Evolutionary conservation across 2,888 invertebrate species (phyloP).

Genomic region (Isotomurus palustris): DNA sequence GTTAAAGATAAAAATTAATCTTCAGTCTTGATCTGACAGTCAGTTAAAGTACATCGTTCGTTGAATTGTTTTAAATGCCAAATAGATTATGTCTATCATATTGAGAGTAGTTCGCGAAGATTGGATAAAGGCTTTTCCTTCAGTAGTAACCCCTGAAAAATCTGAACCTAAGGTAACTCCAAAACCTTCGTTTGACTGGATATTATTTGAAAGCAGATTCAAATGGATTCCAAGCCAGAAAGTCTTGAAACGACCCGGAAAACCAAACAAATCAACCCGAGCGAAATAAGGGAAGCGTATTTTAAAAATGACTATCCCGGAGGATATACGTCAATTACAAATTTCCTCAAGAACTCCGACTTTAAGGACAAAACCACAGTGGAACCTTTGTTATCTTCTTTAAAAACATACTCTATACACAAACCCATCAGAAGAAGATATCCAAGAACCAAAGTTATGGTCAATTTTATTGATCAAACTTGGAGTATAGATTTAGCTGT

Average conservation of each 20-base stretch:
- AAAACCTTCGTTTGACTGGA: neutral
- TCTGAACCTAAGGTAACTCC: neutral
- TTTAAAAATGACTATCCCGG: neutral
- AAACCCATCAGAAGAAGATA: neutral
- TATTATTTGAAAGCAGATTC: neutral
- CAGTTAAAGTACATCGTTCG: no score
- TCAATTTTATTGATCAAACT: neutral
- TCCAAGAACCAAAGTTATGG: neutral
- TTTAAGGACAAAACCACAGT: slow-evolving; percentile 3
- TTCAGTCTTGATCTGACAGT: no score
- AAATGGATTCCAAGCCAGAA: no score
- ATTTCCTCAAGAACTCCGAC: slow-evolving; percentile 2
- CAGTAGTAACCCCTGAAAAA: neutral
- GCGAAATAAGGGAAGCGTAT: neutral
- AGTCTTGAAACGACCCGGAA: no score
- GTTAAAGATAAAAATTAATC: no score
- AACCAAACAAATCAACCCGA: neutral
- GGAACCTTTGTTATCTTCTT: neutral
- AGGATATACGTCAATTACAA: neutral
- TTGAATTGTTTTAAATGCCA: no score
- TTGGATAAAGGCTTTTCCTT: no score
- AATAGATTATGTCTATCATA: no score
- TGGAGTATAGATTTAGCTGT: slow-evolving; percentile 10
- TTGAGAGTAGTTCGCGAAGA: no score
- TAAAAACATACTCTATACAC: slow-evolving; percentile 8